Conservation (phyloP, 2,113 vertebrate genomes). For the Gila orcuttii region DNA sequence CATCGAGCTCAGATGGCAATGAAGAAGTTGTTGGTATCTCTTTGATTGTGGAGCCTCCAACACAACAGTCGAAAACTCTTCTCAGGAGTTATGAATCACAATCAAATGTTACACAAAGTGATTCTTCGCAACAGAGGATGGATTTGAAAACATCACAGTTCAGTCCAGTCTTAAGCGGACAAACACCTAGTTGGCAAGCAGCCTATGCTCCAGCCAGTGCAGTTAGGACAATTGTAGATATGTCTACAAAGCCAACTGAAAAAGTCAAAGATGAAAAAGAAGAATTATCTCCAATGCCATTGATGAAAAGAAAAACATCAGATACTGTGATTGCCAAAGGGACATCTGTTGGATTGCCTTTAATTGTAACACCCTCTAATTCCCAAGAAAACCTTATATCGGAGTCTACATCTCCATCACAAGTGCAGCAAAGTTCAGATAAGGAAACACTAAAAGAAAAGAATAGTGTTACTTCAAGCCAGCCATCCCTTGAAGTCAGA, state of each 20-base stretch:
- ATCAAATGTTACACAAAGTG: background rate
- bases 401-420: background rate
- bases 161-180: background rate
- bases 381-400: background rate
- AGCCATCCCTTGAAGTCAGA: background rate
- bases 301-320: slow-evolving; percentile 19
- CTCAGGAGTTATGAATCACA: slow-evolving; percentile 1
- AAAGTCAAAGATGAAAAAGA: background rate
- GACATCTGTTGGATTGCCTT: slow-evolving; percentile 21
- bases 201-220: slow-evolving; percentile 30
- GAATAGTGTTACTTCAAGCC: background rate
- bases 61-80: slow-evolving; percentile 48
- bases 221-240: slow-evolving; percentile 28
- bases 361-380: slow-evolving; percentile 9
- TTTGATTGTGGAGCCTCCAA: slow-evolving; percentile 62
- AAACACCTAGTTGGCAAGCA: background rate
- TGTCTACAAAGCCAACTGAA: slow-evolving; percentile 19
- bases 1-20: slow-evolving; percentile 53
- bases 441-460: background rate
- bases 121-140: background rate
- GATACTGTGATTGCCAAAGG: background rate
- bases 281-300: slow-evolving; percentile 13
- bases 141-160: background rate
- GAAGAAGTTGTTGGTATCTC: slow-evolving; percentile 63
- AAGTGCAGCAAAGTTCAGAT: background rate